Evolutionary conservation across 2,113 vertebrate species (phyloP).

Genomic region (Takifugu flavidus): DNA sequence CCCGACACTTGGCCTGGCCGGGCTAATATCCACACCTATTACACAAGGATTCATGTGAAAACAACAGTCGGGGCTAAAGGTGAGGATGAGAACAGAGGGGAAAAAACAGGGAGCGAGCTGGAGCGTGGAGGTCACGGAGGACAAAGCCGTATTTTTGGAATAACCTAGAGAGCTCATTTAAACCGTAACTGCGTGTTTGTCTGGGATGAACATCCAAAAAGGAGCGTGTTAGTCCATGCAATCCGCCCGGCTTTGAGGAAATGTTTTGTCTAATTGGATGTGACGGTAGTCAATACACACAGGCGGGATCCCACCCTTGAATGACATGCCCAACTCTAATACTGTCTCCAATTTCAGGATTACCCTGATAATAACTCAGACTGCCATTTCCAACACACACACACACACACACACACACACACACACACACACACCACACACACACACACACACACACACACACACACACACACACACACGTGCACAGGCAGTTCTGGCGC

Average conservation of each 20-base stretch:
- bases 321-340: conserved; percentile 70
- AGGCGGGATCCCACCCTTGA: conserved; percentile 63
- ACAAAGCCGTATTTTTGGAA: conserved; percentile 42
- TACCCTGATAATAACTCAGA: conserved; percentile 70
- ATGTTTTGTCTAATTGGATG: conserved; percentile 73
- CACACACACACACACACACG: conserved; percentile 39
- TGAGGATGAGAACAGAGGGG: conserved; percentile 42
- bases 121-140: conserved; percentile 44
- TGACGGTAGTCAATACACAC: conserved; percentile 73
- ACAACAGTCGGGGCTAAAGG: conserved; percentile 62
- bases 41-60: conserved; percentile 67
- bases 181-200: conserved; percentile 32
- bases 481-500: conserved; percentile 58
- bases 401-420: conserved; percentile 42
- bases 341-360: conserved; percentile 75
- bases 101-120: conserved; percentile 3
- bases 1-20: conserved; percentile 55
- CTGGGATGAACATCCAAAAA: conserved; percentile 37
- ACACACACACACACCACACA: conserved; percentile 40
- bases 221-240: conserved; percentile 33
- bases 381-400: conserved; percentile 67
- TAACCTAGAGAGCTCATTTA: conserved; percentile 50
- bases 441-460: conserved; percentile 45
- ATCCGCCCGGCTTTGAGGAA: conserved; percentile 60
- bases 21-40: conserved; percentile 68